These are phyloP conservation scores for Drosophila santomea DNA, from an alignment of 1,140 invertebrate genomes.

Conservation along the genomic window DNA sequence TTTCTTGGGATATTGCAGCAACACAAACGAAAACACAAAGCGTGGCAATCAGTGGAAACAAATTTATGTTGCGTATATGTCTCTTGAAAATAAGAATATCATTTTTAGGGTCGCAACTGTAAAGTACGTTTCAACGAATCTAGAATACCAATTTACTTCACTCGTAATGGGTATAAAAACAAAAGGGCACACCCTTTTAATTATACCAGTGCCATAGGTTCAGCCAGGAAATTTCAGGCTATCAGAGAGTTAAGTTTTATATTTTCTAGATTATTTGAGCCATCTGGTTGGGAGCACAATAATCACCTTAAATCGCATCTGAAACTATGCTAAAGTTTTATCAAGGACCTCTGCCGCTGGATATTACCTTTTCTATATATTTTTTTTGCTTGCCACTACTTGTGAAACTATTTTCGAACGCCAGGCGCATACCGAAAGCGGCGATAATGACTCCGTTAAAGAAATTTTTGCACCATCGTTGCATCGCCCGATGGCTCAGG, in stretches of 20 bases:
- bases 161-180: no score
- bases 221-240: not conserved
- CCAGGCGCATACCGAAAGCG: constrained; percentile 46
- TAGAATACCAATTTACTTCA: no score
- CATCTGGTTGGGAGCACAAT: constrained; percentile 42
- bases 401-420: constrained; percentile 60
- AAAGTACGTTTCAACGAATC: no score
- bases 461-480: constrained; percentile 49
- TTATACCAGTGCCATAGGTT: not conserved
- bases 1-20: no score
- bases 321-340: constrained; percentile 53
- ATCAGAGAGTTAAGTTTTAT: not conserved
- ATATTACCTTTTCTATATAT: not conserved
- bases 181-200: not conserved
- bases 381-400: constrained; percentile 21
- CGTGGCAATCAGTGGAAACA: no score
- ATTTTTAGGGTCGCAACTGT: no score
- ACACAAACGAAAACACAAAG: no score
- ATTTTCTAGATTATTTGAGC: constrained; percentile 20
- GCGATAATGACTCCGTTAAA: constrained; percentile 63
- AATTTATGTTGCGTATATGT: no score
- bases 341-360: constrained; percentile 1
- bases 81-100: no score
- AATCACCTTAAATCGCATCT: constrained; percentile 45
- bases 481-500: constrained; percentile 7